phyloP scores from a whole-genome alignment of 2,113 vertebrate genomes.

The Rousettus leschenaultii region DNA sequence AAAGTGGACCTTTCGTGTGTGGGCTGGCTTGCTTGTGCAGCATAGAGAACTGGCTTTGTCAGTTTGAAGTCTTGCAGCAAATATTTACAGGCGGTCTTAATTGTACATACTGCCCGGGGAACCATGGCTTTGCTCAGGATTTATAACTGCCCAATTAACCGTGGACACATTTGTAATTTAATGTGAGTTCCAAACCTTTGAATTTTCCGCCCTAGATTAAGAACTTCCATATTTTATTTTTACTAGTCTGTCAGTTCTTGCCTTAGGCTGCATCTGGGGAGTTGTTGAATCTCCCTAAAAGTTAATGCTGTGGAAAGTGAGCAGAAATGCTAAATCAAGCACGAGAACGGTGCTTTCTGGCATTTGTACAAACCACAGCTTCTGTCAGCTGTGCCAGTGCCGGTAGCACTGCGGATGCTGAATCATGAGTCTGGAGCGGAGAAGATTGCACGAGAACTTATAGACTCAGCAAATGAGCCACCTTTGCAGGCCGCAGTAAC shows the following conservation, averaged over 20 bases:
- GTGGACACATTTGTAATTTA: neutral
- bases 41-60: neutral
- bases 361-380: slow-evolving; percentile 63
- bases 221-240: neutral
- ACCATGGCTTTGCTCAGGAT: neutral
- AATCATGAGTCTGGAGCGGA: slow-evolving; percentile 78
- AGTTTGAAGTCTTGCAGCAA: neutral
- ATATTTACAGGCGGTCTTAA: neutral
- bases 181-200: neutral
- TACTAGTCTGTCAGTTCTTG: neutral
- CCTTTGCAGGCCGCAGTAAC: slow-evolving; percentile 73
- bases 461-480: slow-evolving; percentile 78
- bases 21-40: neutral
- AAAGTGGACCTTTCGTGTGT: neutral
- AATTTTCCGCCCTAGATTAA: neutral
- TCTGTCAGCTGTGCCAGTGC: slow-evolving; percentile 70
- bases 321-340: slow-evolving; percentile 72
- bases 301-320: slow-evolving; percentile 52
- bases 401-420: slow-evolving; percentile 77
- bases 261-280: slow-evolving; percentile 1
- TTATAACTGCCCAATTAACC: neutral
- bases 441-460: slow-evolving; percentile 66
- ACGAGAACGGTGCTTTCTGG: slow-evolving; percentile 61
- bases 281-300: slow-evolving; percentile 44
- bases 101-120: neutral